phyloP scores from a whole-genome alignment of 1,140 invertebrate genomes.

The Drosophila tristis region DNA sequence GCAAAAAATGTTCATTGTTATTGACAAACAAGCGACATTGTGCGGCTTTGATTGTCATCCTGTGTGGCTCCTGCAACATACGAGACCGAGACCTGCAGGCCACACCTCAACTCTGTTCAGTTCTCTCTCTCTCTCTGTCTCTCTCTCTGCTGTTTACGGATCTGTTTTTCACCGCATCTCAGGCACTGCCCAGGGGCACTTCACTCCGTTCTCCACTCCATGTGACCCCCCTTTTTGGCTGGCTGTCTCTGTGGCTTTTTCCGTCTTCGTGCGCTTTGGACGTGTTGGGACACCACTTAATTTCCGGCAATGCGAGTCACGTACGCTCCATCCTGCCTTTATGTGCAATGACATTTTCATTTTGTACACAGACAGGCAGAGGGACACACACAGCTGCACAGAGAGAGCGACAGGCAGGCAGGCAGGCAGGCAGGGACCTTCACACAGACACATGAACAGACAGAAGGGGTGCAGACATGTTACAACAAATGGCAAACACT shows the following conservation, averaged over 20 bases:
- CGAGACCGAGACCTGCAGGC: constrained; percentile 1
- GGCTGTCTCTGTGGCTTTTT: constrained; percentile 50
- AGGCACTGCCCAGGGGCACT: constrained; percentile 8
- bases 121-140: not conserved
- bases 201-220: not conserved
- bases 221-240: constrained; percentile 2
- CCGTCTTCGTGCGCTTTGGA: constrained; percentile 66
- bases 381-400: constrained; percentile 18
- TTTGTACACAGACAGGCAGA: constrained; percentile 60
- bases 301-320: constrained; percentile 75
- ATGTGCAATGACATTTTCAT: constrained; percentile 76
- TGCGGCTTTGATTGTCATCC: constrained; percentile 71
- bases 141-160: not conserved
- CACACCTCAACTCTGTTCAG: constrained; percentile 45
- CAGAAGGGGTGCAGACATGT: constrained; percentile 48
- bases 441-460: not conserved
- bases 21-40: constrained; percentile 75
- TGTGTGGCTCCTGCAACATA: constrained; percentile 26
- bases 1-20: constrained; percentile 57
- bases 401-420: not conserved
- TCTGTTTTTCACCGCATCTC: constrained; percentile 27
- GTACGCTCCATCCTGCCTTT: constrained; percentile 73
- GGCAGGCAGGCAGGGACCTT: constrained; percentile 1
- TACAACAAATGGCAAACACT: constrained; percentile 62
- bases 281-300: constrained; percentile 75